phyloP scores from a whole-genome alignment of 2,113 vertebrate genomes.

The Leucoraja erinaceus region DNA sequence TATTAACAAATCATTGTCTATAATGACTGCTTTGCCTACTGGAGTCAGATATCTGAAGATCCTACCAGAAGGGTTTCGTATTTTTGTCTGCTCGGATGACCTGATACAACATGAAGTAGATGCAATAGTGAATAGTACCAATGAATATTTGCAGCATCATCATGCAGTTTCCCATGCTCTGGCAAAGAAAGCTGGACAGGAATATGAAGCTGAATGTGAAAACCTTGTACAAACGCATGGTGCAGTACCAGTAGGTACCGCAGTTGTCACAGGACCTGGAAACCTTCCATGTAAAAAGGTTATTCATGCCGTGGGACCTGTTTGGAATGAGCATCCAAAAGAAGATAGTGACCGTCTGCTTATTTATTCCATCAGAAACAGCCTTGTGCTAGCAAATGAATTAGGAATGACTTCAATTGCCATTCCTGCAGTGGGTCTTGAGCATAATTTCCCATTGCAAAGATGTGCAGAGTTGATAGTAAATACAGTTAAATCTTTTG shows the following conservation, averaged over 20 bases:
- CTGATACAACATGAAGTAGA: constrained; percentile 59
- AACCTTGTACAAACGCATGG: accelerated
- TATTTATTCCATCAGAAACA: constrained; percentile 35
- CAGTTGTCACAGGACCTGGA: constrained; percentile 53
- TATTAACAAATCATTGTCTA: not conserved
- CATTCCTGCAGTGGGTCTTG: constrained; percentile 84
- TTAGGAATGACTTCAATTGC: constrained; percentile 52
- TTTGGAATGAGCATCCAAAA: accelerated
- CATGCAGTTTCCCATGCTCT: constrained; percentile 71
- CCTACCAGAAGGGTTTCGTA: constrained; percentile 42
- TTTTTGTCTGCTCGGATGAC: constrained; percentile 76
- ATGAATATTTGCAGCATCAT: constrained; percentile 50
- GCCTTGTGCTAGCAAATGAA: constrained; percentile 45
- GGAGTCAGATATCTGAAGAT: constrained; percentile 50
- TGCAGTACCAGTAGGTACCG: constrained; percentile 45
- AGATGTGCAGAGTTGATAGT: constrained; percentile 66
- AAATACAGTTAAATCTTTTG: constrained; percentile 46
- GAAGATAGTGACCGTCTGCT: accelerated
- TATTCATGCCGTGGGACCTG: constrained; percentile 78
- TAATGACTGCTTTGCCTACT: accelerated
- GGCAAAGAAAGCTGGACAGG: constrained; percentile 57
- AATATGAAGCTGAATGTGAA: constrained; percentile 54
- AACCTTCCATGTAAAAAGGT: constrained; percentile 59
- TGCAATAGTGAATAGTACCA: constrained; percentile 82
- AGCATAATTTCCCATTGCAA: constrained; percentile 61